A percentile compares a stretch with the other conserved stretches of the same genome.
phyloP scores from a whole-genome alignment of 2,113 vertebrate species.

The Cyphomyrus plagiostoma region DNA sequence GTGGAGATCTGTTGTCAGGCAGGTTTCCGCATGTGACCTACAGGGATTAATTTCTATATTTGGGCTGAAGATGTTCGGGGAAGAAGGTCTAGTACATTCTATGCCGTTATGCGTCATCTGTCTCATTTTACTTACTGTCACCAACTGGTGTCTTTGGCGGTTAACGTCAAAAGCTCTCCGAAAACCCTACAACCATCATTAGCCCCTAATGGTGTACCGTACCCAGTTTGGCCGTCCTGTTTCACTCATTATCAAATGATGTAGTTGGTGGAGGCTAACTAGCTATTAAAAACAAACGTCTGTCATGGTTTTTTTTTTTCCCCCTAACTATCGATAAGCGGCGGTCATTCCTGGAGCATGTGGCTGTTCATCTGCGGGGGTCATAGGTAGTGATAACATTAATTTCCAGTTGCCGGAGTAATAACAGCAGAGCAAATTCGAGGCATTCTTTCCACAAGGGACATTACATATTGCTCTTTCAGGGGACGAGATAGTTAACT shows the following conservation, averaged over 20 bases:
- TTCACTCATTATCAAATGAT: not conserved
- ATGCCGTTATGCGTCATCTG: not conserved
- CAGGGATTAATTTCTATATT: slow-evolving; percentile 2
- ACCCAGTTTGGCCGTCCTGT: not conserved
- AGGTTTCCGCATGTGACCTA: not conserved
- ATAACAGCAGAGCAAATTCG: too few relatives aligned
- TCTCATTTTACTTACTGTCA: not conserved
- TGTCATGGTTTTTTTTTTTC: not conserved
- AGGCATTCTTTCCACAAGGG: too few relatives aligned
- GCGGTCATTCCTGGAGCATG: slow-evolving; percentile 44
- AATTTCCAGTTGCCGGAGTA: not conserved
- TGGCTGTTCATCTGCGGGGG: slow-evolving; percentile 1
- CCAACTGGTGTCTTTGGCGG: not conserved
- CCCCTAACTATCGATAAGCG: not conserved
- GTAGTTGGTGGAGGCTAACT: not conserved
- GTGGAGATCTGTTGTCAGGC: slow-evolving; percentile 26
- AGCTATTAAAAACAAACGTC: slow-evolving; percentile 12
- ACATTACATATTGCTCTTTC: too few relatives aligned
- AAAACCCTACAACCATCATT: not conserved
- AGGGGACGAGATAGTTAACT: too few relatives aligned
- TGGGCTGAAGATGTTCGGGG: not conserved
- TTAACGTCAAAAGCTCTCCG: not conserved
- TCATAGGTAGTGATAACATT: not conserved
- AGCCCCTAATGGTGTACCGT: not conserved
- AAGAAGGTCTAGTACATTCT: not conserved